Evolutionary conservation across 2,888 invertebrate species (phyloP).

Genomic region (Antheraea assamensis): DNA sequence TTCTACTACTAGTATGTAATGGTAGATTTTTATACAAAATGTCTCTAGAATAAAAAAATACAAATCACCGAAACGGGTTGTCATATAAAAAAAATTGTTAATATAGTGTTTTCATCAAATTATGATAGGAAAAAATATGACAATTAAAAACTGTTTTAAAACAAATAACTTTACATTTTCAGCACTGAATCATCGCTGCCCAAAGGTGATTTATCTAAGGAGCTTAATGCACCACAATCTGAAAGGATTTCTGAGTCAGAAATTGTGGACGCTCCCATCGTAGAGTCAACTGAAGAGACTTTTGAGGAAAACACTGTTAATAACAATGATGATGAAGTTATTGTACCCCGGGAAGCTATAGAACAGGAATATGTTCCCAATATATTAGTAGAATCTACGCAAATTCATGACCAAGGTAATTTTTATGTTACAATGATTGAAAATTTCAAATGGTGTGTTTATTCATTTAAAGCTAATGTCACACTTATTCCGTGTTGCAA

Average conservation of each 20-base stretch:
- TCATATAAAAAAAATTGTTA: not conserved
- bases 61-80: too few relatives aligned
- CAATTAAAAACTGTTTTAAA: not conserved
- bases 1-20: too few relatives aligned
- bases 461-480: too few relatives aligned
- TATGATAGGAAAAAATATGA: not conserved
- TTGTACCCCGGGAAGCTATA: slow-evolving; percentile 35
- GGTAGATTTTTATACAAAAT: too few relatives aligned
- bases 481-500: too few relatives aligned
- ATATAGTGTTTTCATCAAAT: not conserved
- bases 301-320: slow-evolving; percentile 30
- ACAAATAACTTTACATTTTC: slow-evolving; percentile 20
- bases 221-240: slow-evolving; percentile 37
- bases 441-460: too few relatives aligned
- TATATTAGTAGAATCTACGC: slow-evolving; percentile 35
- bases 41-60: too few relatives aligned
- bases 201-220: slow-evolving; percentile 55
- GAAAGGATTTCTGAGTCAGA: slow-evolving; percentile 45
- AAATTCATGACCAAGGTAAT: slow-evolving; percentile 49
- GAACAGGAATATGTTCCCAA: slow-evolving; percentile 35
- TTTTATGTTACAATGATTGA: not conserved
- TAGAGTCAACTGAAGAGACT: slow-evolving; percentile 16
- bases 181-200: slow-evolving; percentile 59
- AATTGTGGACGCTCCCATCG: not conserved
- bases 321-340: slow-evolving; percentile 36